These are phyloP conservation scores for Varanus komodoensis DNA, from an alignment of 2,113 vertebrate genomes.

Conservation along the genomic window DNA sequence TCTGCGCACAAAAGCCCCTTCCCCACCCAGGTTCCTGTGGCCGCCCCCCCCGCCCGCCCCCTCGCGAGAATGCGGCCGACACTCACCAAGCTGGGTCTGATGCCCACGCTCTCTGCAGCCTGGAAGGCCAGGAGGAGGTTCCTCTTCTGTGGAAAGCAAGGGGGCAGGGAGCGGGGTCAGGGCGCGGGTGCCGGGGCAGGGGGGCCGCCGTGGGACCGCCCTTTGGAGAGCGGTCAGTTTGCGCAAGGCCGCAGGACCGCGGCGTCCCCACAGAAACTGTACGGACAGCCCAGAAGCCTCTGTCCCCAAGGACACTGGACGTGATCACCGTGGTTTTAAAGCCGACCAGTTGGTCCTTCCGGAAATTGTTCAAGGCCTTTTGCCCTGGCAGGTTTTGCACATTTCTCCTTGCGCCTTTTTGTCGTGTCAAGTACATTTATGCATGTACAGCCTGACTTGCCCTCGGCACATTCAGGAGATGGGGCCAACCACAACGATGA, in stretches of 20 bases:
- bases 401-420: not conserved
- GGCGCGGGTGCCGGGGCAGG: accelerated
- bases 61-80: not conserved
- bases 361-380: not conserved
- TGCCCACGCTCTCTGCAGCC: conserved; percentile 95
- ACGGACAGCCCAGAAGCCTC: no score
- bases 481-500: not conserved
- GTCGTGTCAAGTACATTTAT: not conserved
- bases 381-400: not conserved
- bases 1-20: no score
- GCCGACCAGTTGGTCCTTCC: not conserved
- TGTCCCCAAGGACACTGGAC: no score
- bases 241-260: no score
- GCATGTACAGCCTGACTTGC: not conserved
- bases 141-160: conserved; percentile 81
- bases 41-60: not conserved
- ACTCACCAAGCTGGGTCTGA: conserved; percentile 96
- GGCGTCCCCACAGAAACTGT: no score
- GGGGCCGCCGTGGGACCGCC: no score
- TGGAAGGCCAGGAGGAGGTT: conserved; percentile 96
- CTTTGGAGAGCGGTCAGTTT: no score
- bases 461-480: not conserved
- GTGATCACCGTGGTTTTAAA: not conserved
- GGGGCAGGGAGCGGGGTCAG: not conserved
- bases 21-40: no score